These are phyloP conservation scores for Epizoanthus rinbou DNA, from an alignment of 92 coral and sea anemone species.

Conservation along the genomic window DNA sequence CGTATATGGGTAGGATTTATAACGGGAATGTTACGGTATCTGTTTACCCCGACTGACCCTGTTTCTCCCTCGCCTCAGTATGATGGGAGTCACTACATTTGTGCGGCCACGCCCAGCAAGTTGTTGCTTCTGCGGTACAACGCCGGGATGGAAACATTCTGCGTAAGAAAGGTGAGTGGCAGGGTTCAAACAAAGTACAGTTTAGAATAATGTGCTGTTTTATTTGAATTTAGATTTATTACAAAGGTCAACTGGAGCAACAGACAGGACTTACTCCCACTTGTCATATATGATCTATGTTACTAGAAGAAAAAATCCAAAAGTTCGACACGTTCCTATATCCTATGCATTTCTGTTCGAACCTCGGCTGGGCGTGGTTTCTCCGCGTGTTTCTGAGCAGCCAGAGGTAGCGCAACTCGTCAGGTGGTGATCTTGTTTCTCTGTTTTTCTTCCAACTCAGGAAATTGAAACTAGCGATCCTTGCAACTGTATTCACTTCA, in stretches of 20 bases:
- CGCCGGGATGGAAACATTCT: slow-evolving; percentile 86
- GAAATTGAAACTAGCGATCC: slow-evolving; percentile 97
- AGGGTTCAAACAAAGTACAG: not conserved
- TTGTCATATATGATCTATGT: no score
- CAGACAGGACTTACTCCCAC: no score
- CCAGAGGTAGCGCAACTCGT: no score
- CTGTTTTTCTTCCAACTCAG: slow-evolving; percentile 37
- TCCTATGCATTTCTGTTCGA: no score
- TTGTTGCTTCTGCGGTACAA: slow-evolving; percentile 86
- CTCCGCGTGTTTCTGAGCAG: no score
- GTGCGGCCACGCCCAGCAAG: slow-evolving; percentile 94
- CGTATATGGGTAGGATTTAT: not conserved
- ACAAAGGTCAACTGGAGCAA: no score
- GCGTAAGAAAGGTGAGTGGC: slow-evolving; percentile 83
- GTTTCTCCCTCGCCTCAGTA: slow-evolving; percentile 50
- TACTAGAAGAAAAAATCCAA: no score
- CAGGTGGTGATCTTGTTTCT: not conserved
- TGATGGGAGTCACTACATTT: slow-evolving; percentile 73
- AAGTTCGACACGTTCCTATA: no score
- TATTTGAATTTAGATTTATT: no score
- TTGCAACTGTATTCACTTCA: slow-evolving; percentile 93
- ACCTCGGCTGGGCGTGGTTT: no score
- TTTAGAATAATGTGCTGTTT: no score
- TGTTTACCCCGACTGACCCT: not conserved
- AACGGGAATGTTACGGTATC: not conserved